These are phyloP conservation scores for Brachionus calyciflorus DNA, from an alignment of 1,140 invertebrate genomes.

Conservation along the genomic window DNA sequence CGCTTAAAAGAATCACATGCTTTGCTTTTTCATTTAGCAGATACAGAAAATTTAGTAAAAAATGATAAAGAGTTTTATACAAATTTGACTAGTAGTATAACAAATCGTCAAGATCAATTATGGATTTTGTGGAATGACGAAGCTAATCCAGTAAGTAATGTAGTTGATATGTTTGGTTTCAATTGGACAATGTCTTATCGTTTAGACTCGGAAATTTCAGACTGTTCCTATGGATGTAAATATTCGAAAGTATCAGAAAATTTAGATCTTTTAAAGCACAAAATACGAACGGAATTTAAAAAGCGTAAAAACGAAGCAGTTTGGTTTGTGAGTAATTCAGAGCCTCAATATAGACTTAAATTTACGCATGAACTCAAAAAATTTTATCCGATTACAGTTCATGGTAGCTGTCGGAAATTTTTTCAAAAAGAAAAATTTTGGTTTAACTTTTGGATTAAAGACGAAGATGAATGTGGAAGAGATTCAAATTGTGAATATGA, in stretches of 20 bases:
- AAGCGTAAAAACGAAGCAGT: not conserved
- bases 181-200: slow-evolving; percentile 38
- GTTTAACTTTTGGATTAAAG: not conserved
- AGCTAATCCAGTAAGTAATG: not conserved
- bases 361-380: not conserved
- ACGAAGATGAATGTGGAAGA: not conserved
- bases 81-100: not conserved
- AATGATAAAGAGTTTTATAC: not conserved
- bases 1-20: not conserved
- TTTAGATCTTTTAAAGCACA: not conserved
- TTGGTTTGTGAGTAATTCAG: slow-evolving; percentile 42
- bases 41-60: not conserved
- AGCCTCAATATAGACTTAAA: not conserved
- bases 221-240: slow-evolving; percentile 44
- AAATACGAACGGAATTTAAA: not conserved
- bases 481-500: slow-evolving; percentile 26
- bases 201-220: not conserved
- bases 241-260: not conserved
- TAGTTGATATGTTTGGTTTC: slow-evolving; percentile 1
- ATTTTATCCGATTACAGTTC: slow-evolving; percentile 5
- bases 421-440: slow-evolving; percentile 5
- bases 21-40: not conserved
- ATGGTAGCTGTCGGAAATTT: not conserved
- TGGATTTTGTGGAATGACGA: slow-evolving; percentile 44
- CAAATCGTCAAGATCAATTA: not conserved